phyloP scores from a whole-genome alignment of 2,888 invertebrate genomes.

The Drosophila longiperda region DNA sequence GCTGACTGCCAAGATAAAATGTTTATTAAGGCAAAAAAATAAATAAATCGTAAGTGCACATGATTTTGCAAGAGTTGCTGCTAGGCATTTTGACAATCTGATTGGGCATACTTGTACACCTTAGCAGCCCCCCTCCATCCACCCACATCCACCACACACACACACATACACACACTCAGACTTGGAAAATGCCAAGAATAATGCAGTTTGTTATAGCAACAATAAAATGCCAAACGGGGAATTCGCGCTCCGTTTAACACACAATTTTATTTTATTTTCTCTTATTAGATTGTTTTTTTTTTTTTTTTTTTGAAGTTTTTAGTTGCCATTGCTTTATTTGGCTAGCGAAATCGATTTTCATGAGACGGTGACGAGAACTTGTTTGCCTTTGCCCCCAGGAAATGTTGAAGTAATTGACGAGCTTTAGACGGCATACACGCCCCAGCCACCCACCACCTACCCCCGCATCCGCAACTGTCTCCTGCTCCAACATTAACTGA shows the following conservation, averaged over 20 bases:
- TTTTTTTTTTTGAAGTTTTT: constrained; percentile 24
- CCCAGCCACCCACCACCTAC: background rate
- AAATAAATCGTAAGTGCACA: background rate
- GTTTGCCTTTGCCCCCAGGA: constrained; percentile 57
- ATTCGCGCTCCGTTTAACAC: constrained; percentile 60
- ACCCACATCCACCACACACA: background rate
- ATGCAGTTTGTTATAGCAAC: constrained; percentile 61
- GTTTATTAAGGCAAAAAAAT: background rate
- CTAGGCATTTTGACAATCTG: constrained; percentile 20
- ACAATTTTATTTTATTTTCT: constrained; percentile 35
- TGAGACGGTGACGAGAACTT: constrained; percentile 54
- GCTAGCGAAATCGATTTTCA: constrained; percentile 51
- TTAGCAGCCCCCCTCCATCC: background rate
- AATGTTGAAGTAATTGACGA: constrained; percentile 64
- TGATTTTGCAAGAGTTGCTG: constrained; percentile 1
- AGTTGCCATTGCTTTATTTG: constrained; percentile 29
- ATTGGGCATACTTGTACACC: background rate
- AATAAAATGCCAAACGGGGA: constrained; percentile 46
- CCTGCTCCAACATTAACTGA: constrained; percentile 20
- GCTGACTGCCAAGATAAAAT: background rate
- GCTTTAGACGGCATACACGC: constrained; percentile 38
- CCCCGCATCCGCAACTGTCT: background rate
- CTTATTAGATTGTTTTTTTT: constrained; percentile 6
- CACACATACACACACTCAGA: background rate
- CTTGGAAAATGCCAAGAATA: constrained; percentile 31